These are phyloP conservation scores for Acanthiza pusilla DNA, from an alignment of 2,797 vertebrate species.

Conservation along the genomic window DNA sequence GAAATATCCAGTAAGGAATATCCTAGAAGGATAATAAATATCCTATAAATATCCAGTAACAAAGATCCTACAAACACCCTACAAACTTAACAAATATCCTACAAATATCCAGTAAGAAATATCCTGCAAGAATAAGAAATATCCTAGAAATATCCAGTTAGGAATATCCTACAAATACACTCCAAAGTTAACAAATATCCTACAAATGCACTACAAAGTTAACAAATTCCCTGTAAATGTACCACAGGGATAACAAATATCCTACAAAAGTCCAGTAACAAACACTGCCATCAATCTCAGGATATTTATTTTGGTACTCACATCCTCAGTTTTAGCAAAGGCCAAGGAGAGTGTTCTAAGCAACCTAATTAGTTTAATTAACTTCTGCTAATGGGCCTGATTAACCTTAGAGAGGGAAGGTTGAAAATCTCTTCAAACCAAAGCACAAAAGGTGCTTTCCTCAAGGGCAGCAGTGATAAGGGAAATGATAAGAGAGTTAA, in stretches of 20 bases:
- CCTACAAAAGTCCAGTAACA: not conserved
- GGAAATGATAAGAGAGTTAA: not conserved
- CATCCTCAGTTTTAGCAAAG: not conserved
- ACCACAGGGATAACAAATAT: not conserved
- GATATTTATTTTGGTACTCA: not conserved
- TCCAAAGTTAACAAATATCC: too few relatives aligned
- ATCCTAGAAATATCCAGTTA: too few relatives aligned
- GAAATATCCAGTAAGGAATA: too few relatives aligned
- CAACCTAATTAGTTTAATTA: conserved; percentile 51
- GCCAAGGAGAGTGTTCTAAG: not conserved
- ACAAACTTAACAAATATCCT: too few relatives aligned
- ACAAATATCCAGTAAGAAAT: too few relatives aligned
- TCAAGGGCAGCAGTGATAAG: rapidly evolving
- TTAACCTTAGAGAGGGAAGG: conserved; percentile 49
- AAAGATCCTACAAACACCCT: too few relatives aligned
- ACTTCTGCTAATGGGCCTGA: conserved; percentile 19
- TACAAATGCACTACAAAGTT: not conserved
- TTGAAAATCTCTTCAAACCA: conserved; percentile 12
- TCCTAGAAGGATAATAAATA: not conserved
- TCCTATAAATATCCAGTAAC: not conserved
- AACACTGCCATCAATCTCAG: not conserved
- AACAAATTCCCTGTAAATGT: not conserved
- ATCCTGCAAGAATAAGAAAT: too few relatives aligned
- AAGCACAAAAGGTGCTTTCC: not conserved
- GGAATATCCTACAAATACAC: too few relatives aligned